These are phyloP conservation scores for Xylota sylvarum DNA, from an alignment of 2,888 invertebrate genomes.

Conservation along the genomic window DNA sequence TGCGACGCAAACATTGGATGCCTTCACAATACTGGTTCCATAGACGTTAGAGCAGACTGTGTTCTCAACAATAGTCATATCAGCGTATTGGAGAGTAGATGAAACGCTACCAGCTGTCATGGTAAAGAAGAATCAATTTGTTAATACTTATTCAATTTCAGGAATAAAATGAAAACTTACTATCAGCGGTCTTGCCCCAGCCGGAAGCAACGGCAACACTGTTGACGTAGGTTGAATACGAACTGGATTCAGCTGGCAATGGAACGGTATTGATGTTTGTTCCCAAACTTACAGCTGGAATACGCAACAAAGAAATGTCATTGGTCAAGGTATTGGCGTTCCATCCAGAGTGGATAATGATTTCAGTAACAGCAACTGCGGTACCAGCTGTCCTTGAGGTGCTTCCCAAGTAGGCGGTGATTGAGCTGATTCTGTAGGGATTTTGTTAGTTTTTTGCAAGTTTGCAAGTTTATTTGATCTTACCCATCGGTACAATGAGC, in stretches of 20 bases:
- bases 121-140: neutral
- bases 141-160: neutral
- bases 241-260: slow-evolving; percentile 27
- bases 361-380: neutral
- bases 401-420: slow-evolving; percentile 77
- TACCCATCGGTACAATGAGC: slow-evolving; percentile 78
- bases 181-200: slow-evolving; percentile 52
- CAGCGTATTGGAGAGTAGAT: slow-evolving; percentile 78
- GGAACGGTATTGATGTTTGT: slow-evolving; percentile 53
- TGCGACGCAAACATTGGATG: slow-evolving; percentile 77
- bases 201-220: slow-evolving; percentile 37
- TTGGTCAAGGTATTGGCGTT: slow-evolving; percentile 57
- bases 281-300: slow-evolving; percentile 72
- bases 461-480: neutral
- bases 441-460: too few species aligned
- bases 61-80: slow-evolving; percentile 79
- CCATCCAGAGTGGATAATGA: slow-evolving; percentile 58
- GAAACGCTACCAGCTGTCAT: slow-evolving; percentile 63
- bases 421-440: neutral
- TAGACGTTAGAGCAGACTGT: slow-evolving; percentile 77
- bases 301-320: slow-evolving; percentile 69
- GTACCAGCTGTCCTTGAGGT: neutral
- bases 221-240: neutral
- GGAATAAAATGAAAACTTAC: slow-evolving; percentile 15
- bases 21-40: slow-evolving; percentile 64